Evolutionary conservation across 2,888 invertebrate species (phyloP).

Genomic region (Belgica antarctica): DNA sequence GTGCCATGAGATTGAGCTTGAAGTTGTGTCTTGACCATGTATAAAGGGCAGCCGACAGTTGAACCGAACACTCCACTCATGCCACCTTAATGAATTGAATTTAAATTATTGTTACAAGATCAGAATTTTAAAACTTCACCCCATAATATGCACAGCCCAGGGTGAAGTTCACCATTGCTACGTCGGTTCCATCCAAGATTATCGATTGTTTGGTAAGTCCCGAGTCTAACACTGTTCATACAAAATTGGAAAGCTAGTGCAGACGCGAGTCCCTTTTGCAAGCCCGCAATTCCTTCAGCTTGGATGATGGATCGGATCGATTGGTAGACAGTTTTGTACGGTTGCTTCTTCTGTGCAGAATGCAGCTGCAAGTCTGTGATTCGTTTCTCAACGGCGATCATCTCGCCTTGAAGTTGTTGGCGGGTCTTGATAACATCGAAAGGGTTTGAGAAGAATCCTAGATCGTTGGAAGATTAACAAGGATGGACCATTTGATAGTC

Average conservation of each 20-base stretch:
- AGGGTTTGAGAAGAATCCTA: slow-evolving; percentile 82
- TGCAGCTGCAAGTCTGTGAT: slow-evolving; percentile 58
- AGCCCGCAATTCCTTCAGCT: slow-evolving; percentile 71
- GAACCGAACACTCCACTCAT: slow-evolving; percentile 69
- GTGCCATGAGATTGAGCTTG: slow-evolving; percentile 70
- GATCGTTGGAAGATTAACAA: slow-evolving; percentile 51
- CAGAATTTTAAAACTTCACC: slow-evolving; percentile 22
- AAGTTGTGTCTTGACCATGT: slow-evolving; percentile 80
- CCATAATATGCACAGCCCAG: slow-evolving; percentile 48
- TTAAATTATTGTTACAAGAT: not conserved
- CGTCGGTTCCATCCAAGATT: slow-evolving; percentile 58
- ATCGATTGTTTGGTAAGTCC: slow-evolving; percentile 64
- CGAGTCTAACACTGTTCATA: slow-evolving; percentile 57
- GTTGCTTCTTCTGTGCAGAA: slow-evolving; percentile 60
- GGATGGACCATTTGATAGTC: slow-evolving; percentile 48
- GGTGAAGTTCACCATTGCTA: slow-evolving; percentile 45
- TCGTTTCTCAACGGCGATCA: not conserved
- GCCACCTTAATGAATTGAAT: slow-evolving; percentile 46
- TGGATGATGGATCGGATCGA: slow-evolving; percentile 71
- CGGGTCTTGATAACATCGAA: slow-evolving; percentile 86
- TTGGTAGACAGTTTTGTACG: slow-evolving; percentile 75
- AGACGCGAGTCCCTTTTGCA: slow-evolving; percentile 77
- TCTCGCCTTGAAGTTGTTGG: slow-evolving; percentile 82
- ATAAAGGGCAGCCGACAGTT: slow-evolving; percentile 70
- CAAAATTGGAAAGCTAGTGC: slow-evolving; percentile 78